Evolutionary conservation across 2,888 invertebrate species (phyloP).

Genomic region (Thumatha senex): DNA sequence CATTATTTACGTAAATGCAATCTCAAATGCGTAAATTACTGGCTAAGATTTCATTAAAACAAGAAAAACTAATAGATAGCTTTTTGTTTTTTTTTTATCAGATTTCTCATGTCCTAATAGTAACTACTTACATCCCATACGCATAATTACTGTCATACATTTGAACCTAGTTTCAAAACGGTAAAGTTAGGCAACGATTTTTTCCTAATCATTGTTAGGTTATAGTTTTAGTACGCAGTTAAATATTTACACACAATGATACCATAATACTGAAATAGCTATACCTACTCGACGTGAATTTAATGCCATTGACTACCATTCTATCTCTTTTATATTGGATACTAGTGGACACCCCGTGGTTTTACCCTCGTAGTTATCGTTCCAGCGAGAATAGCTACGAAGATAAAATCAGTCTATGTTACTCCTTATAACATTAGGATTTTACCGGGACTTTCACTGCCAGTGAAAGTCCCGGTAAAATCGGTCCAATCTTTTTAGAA

Average conservation of each 20-base stretch:
- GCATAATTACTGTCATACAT: conserved; percentile 15
- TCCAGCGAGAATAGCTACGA: no score
- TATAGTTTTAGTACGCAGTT: not conserved
- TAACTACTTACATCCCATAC: not conserved
- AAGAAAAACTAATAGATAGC: conserved; percentile 14
- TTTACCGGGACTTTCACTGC: no score
- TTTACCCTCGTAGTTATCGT: no score
- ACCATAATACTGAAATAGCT: no score
- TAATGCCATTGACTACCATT: no score
- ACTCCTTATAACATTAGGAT: no score
- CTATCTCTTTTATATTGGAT: no score
- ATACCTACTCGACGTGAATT: no score
- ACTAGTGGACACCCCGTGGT: no score
- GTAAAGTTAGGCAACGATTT: not conserved
- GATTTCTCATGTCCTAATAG: conserved; percentile 31
- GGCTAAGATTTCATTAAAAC: conserved; percentile 27
- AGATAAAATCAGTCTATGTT: no score
- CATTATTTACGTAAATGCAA: conserved; percentile 6
- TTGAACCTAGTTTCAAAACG: conserved; percentile 30
- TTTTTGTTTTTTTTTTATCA: conserved; percentile 18
- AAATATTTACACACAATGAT: not conserved
- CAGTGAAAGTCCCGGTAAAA: no score
- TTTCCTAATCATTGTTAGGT: not conserved
- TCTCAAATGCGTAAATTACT: conserved; percentile 8
- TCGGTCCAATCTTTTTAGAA: no score